Evolutionary conservation across 2,888 invertebrate species (phyloP).

Genomic region (Myathropa florea): DNA sequence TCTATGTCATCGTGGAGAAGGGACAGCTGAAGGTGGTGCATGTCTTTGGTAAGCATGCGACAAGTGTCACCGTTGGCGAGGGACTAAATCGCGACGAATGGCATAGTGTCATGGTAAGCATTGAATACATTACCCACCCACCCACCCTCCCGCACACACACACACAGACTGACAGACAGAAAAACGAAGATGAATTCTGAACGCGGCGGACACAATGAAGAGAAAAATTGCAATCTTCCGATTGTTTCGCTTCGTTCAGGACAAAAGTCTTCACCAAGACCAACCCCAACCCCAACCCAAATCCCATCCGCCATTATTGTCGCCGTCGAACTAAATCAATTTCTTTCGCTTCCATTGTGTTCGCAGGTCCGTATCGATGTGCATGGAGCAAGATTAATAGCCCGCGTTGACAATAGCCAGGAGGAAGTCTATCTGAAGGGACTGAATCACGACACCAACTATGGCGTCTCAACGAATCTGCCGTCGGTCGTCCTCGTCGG

Average conservation of each 20-base stretch:
- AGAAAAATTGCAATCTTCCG: conserved; percentile 59
- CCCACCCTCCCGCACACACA: too few species aligned
- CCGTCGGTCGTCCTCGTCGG: conserved; percentile 94
- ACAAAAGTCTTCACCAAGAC: conserved; percentile 1
- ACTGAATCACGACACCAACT: conserved; percentile 90
- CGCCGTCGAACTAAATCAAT: conserved; percentile 56
- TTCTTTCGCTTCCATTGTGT: conserved; percentile 44
- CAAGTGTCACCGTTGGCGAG: conserved; percentile 91
- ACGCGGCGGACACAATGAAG: conserved; percentile 27
- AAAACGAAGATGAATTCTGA: not conserved
- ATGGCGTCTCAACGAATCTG: conserved; percentile 92
- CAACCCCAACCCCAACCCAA: too few species aligned
- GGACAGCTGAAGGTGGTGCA: conserved; percentile 95
- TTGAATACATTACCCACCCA: not conserved
- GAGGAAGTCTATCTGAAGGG: conserved; percentile 92
- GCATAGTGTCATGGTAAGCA: conserved; percentile 90
- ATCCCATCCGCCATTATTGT: not conserved
- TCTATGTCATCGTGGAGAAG: conserved; percentile 95
- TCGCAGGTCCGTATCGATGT: conserved; percentile 90
- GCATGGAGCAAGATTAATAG: conserved; percentile 90
- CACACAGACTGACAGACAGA: too few species aligned
- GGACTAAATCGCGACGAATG: conserved; percentile 94
- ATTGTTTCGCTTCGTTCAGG: conserved; percentile 37
- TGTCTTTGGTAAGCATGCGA: conserved; percentile 93
- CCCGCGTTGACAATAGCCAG: conserved; percentile 91